Conservation (phyloP, 2,888 invertebrate species). For the Oscheius sp. region DNA sequence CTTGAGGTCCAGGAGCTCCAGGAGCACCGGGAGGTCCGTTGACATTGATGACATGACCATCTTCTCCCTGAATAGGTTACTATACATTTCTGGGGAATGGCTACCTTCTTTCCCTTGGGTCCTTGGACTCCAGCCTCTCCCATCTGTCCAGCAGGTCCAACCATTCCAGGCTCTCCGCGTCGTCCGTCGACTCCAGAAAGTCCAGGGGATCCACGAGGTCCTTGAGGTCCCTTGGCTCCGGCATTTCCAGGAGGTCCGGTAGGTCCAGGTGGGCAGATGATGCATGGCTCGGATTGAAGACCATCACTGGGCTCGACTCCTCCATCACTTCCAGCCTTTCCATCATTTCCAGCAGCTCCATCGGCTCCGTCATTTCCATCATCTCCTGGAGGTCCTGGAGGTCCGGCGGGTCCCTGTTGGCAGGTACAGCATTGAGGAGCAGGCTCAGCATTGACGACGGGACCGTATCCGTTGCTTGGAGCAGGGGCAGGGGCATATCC, state of each 20-base stretch:
- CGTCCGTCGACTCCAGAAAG: conserved; percentile 65
- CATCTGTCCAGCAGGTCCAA: conserved; percentile 65
- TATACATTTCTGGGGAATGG: too few relatives aligned
- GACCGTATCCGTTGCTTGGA: conserved; percentile 52
- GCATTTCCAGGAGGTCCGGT: conserved; percentile 61
- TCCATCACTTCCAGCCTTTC: conserved; percentile 52
- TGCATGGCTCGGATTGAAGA: conserved; percentile 61
- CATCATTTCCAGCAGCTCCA: conserved; percentile 56
- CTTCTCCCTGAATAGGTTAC: conserved; percentile 43
- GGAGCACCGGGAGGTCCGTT: conserved; percentile 57
- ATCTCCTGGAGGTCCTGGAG: conserved; percentile 58
- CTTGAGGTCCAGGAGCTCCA: conserved; percentile 57
- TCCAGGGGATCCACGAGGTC: conserved; percentile 61
- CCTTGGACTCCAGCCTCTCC: conserved; percentile 58
- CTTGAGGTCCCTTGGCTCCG: conserved; percentile 66
- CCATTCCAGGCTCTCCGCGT: conserved; percentile 68
- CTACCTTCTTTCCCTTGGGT: conserved; percentile 51
- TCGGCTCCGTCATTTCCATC: conserved; percentile 55
- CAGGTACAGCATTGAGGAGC: conserved; percentile 64
- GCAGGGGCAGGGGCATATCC: conserved; percentile 36
- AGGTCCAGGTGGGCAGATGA: conserved; percentile 68
- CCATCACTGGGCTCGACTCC: conserved; percentile 52
- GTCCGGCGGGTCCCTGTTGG: conserved; percentile 65
- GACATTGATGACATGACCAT: conserved; percentile 57
- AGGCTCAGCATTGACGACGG: conserved; percentile 64